Base-by-base conservation (phyloP, 2,113 vertebrate species). In the Picathartes gymnocephalus region DNA sequence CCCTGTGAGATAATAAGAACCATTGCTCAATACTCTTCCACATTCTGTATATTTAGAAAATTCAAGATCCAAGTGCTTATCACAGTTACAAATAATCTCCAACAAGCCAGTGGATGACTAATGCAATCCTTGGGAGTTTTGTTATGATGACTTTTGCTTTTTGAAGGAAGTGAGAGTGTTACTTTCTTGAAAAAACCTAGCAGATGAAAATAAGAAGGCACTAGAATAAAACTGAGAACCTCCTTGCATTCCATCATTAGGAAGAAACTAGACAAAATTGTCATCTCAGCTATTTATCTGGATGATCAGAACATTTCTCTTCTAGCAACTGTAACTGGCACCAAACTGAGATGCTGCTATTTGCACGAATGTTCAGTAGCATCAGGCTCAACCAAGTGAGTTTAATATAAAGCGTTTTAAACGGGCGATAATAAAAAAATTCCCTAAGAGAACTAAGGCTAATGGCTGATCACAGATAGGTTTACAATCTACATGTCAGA, bases 21-120 rank as follows among this genome's bases (percentile, higher is more conserved):
- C 92, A 74, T 70, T 87, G 51, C 71, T 83, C 77, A 95, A 78
- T 44, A 44, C 58, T 37, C 71, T 83, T 73, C 80, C 25, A 81
- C 77, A 76, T 80, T 81, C 72, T 64, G 66, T 45, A 66, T 71
- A 83, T 84, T 93, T 76, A 71, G 66, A 93, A 95, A 91, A 91
- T 42, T 44, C 76, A 90, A 95, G 61, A 85, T 88, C 76, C 73
- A 82, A 90, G 57, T 60, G 85, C 57, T 84, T 91, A 88, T 66
- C 62, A 45, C 57, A 84, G 37, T 61, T 86, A 70, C 89, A 86
- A 91, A 92, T 68, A 89, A 76, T 44, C 76, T 77, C 45, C 64
- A 93, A 66, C 61, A 62, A 92, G 3, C 11, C 45, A 81, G n/a
- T 12, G 17, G 76, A 51, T 89, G 85, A 84, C 90, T 90, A 92